Evolutionary conservation across 2,888 invertebrate species (phyloP).

Genomic region (Acleris cristana): DNA sequence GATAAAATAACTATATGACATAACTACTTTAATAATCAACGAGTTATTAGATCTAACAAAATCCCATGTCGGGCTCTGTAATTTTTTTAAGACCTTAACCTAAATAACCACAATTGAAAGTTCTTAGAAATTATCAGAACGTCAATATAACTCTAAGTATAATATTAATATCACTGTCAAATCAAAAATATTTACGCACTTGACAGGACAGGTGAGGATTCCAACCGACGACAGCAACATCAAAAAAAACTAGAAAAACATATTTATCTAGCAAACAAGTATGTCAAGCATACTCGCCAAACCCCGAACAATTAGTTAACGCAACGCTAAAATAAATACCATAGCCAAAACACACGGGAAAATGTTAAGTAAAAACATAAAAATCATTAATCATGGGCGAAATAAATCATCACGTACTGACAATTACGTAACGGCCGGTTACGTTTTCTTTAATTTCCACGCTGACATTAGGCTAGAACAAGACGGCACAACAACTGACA

Average conservation of each 20-base stretch:
- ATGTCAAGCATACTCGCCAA: conserved; percentile 4
- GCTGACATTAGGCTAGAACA: conserved; percentile 57
- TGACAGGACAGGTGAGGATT: background rate
- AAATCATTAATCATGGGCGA: conserved; percentile 70
- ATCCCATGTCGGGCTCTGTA: too few relatives aligned
- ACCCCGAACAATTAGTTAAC: conserved; percentile 41
- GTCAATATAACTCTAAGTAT: too few relatives aligned
- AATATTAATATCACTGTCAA: too few relatives aligned
- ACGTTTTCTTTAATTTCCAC: conserved; percentile 73
- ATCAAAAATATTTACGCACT: too few relatives aligned
- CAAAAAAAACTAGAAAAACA: background rate
- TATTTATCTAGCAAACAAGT: background rate
- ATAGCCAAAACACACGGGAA: conserved; percentile 56
- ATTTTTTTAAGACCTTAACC: too few relatives aligned
- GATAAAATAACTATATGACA: too few relatives aligned
- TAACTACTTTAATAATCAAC: too few relatives aligned
- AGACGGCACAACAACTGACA: conserved; percentile 47
- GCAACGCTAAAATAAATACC: conserved; percentile 61
- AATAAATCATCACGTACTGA: conserved; percentile 72
- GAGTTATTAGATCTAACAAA: too few relatives aligned
- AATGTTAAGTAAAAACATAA: conserved; percentile 64
- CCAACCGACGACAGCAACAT: background rate
- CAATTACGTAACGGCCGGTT: conserved; percentile 64
- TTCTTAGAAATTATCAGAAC: too few relatives aligned
- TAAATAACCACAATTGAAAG: too few relatives aligned